Percentiles rank a stretch among this genome's conserved stretches.
phyloP scores from a whole-genome alignment of 2,797 vertebrate species.

The Crocidura indochinensis region DNA sequence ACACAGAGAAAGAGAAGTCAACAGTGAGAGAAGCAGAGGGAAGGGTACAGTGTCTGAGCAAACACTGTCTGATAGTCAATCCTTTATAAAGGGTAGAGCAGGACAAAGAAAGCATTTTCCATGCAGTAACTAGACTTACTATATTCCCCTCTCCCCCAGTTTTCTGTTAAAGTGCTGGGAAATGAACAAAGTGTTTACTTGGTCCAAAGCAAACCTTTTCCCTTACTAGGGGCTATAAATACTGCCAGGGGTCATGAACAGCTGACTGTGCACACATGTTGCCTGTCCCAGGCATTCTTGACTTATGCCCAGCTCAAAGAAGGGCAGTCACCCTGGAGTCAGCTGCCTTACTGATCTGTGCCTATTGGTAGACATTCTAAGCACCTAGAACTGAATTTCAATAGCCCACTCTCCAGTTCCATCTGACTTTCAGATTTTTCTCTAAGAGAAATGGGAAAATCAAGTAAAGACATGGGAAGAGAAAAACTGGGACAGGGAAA shows the following conservation, averaged over 20 bases:
- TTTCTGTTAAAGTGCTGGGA: not conserved
- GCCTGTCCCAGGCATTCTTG: not conserved
- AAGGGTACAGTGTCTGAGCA: slow-evolving; percentile 61
- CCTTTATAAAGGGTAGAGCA: not conserved
- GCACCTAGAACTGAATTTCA: not conserved
- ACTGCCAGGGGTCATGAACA: not conserved
- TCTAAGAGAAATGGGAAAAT: not conserved
- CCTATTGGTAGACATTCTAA: not conserved
- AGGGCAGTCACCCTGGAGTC: not conserved
- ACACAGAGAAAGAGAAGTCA: slow-evolving; percentile 83
- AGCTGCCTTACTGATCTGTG: not conserved
- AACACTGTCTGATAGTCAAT: slow-evolving; percentile 37
- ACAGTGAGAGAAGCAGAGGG: slow-evolving; percentile 84
- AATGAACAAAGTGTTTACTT: not conserved
- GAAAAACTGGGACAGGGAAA: not conserved
- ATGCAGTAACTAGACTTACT: not conserved
- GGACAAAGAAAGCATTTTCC: not conserved
- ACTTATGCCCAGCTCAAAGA: not conserved
- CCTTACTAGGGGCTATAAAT: not conserved
- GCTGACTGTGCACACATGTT: not conserved
- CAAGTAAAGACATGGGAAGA: not conserved
- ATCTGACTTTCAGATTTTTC: slow-evolving; percentile 11
- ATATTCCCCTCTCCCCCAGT: not conserved
- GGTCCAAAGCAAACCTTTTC: not conserved
- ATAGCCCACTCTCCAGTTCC: slow-evolving; percentile 4